Percentiles rank a stretch among this genome's conserved stretches.
Evolutionary conservation across 2,888 invertebrate genomes (phyloP).

Genomic region (Panzeria rudis): DNA sequence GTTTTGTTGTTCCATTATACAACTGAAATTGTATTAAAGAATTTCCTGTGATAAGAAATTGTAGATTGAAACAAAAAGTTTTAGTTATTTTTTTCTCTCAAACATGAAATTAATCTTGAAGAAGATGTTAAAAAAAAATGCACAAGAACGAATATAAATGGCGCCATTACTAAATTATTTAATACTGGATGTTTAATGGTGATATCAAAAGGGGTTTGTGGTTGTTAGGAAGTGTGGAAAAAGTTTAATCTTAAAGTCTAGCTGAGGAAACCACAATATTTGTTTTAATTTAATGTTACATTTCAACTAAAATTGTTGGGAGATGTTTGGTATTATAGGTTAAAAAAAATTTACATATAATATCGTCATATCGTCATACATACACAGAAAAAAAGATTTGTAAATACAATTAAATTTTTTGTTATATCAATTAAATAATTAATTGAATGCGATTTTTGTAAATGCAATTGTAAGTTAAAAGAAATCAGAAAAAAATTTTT

Average conservation of each 20-base stretch:
- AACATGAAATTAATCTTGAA: slow-evolving; percentile 50
- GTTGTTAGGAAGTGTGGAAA: slow-evolving; percentile 18
- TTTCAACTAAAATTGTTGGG: neutral
- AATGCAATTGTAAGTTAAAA: too few species aligned
- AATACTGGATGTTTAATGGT: slow-evolving; percentile 28
- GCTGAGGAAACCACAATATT: slow-evolving; percentile 6
- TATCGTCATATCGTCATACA: too few species aligned
- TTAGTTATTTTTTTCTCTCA: neutral
- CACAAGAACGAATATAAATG: slow-evolving; percentile 44
- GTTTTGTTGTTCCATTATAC: slow-evolving; percentile 37
- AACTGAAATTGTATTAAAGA: slow-evolving; percentile 58
- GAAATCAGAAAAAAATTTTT: too few species aligned
- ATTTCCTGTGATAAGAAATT: slow-evolving; percentile 71
- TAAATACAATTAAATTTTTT: too few species aligned
- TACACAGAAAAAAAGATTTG: too few species aligned
- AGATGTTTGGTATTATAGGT: too few species aligned
- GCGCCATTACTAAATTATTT: slow-evolving; percentile 48
- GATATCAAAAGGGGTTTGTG: slow-evolving; percentile 16
- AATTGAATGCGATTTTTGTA: too few species aligned
- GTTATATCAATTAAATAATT: too few species aligned
- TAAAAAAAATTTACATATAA: too few species aligned
- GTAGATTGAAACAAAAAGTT: slow-evolving; percentile 56
- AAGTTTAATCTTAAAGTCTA: slow-evolving; percentile 21
- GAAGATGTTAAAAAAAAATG: slow-evolving; percentile 15
- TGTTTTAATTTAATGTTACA: neutral